These are phyloP conservation scores for Leucoma salicis DNA, from an alignment of 2,888 invertebrate species.

Conservation along the genomic window DNA sequence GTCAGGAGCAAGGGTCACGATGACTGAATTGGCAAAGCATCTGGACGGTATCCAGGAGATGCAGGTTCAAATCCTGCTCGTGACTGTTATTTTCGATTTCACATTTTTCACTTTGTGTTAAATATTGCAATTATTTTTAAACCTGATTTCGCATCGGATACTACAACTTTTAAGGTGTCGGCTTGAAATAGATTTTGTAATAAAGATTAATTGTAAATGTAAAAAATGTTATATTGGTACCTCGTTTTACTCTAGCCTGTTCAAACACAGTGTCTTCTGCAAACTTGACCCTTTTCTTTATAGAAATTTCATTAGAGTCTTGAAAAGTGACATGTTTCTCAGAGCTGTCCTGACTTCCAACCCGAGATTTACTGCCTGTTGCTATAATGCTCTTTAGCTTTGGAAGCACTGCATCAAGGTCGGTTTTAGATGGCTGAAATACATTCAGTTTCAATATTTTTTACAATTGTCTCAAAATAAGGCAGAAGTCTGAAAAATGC, in stretches of 20 bases:
- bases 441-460: neutral
- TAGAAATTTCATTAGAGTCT: constrained; percentile 56
- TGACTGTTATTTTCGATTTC: no score
- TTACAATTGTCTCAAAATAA: no score
- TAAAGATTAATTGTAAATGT: neutral
- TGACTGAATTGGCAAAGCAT: no score
- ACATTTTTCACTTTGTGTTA: no score
- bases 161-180: neutral
- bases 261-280: constrained; percentile 70
- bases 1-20: no score
- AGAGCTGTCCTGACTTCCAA: constrained; percentile 67
- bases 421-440: constrained; percentile 55
- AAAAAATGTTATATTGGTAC: constrained; percentile 31
- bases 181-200: neutral
- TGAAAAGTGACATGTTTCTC: constrained; percentile 70
- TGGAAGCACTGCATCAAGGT: constrained; percentile 43
- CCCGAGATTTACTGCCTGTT: constrained; percentile 47
- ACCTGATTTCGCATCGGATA: no score
- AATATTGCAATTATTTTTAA: no score
- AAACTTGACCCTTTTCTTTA: constrained; percentile 69
- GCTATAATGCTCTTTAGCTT: constrained; percentile 71
- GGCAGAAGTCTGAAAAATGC: no score
- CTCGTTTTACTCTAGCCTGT: constrained; percentile 55
- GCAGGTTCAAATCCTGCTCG: no score
- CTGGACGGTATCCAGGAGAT: no score